Conservation (phyloP, 1,140 invertebrate genomes). For the Tetramorium alpestre region DNA sequence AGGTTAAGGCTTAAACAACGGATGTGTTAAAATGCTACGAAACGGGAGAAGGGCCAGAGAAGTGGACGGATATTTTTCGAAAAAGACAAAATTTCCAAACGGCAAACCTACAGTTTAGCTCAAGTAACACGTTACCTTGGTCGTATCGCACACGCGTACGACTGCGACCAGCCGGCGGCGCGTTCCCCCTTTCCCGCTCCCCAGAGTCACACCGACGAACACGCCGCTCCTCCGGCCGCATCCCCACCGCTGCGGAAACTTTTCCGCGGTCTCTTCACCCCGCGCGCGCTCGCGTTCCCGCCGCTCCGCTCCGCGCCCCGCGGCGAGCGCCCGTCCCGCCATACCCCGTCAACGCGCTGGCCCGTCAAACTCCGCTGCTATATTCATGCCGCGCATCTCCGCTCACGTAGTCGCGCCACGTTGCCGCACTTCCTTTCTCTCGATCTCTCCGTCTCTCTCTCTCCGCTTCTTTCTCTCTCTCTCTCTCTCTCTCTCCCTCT, state of each 20-base stretch:
- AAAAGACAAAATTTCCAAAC: conserved; percentile 59
- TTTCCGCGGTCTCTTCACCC: conserved; percentile 50
- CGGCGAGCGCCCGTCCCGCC: neutral
- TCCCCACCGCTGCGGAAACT: conserved; percentile 72
- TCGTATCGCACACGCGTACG: conserved; percentile 63
- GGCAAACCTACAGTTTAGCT: conserved; percentile 16
- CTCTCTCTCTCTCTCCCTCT: neutral
- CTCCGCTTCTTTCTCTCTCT: neutral
- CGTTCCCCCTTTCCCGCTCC: conserved; percentile 18
- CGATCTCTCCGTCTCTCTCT: neutral
- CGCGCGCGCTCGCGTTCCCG: neutral
- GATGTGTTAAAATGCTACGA: neutral
- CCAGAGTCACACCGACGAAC: neutral
- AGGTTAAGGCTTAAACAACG: neutral
- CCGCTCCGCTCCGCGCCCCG: neutral
- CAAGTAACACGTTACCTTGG: conserved; percentile 66
- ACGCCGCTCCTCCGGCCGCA: neutral
- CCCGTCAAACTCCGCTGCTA: conserved; percentile 69
- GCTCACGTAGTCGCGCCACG: conserved; percentile 73
- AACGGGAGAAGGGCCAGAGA: neutral
- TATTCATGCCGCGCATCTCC: conserved; percentile 79
- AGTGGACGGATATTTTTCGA: neutral
- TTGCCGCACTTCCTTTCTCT: conserved; percentile 68
- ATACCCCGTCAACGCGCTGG: conserved; percentile 28
- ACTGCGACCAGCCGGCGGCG: conserved; percentile 28